These are phyloP conservation scores for Neopelma chrysocephalum DNA, from an alignment of 2,797 vertebrate genomes.

Conservation along the genomic window DNA sequence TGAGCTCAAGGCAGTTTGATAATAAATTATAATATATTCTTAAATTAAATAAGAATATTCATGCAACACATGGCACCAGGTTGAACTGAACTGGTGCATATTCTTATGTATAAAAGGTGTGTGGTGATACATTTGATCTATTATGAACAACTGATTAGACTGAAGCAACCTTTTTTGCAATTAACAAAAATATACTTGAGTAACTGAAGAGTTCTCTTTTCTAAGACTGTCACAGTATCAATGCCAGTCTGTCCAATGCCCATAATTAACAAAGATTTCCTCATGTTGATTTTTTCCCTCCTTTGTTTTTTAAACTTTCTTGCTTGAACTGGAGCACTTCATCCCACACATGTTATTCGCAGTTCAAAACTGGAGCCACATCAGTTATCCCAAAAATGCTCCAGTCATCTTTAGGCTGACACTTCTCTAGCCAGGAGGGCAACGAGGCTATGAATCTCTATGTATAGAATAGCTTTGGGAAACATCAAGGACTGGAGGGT, in stretches of 20 bases:
- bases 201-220: neutral
- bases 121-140: neutral
- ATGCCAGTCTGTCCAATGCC: neutral
- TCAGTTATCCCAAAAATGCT: neutral
- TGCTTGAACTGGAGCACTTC: neutral
- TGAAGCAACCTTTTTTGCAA: neutral
- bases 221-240: neutral
- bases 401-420: neutral
- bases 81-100: neutral
- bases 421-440: neutral
- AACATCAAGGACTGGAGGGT: neutral
- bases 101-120: neutral
- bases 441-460: neutral
- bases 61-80: neutral
- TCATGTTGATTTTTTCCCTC: neutral
- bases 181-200: neutral
- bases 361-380: neutral
- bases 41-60: constrained; percentile 2
- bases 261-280: neutral
- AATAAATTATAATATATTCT: constrained; percentile 1
- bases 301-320: neutral
- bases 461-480: neutral
- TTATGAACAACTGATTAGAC: neutral
- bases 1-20: neutral
- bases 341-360: neutral